Conservation (phyloP, 2,113 vertebrate genomes). For the Recurvirostra avosetta region DNA sequence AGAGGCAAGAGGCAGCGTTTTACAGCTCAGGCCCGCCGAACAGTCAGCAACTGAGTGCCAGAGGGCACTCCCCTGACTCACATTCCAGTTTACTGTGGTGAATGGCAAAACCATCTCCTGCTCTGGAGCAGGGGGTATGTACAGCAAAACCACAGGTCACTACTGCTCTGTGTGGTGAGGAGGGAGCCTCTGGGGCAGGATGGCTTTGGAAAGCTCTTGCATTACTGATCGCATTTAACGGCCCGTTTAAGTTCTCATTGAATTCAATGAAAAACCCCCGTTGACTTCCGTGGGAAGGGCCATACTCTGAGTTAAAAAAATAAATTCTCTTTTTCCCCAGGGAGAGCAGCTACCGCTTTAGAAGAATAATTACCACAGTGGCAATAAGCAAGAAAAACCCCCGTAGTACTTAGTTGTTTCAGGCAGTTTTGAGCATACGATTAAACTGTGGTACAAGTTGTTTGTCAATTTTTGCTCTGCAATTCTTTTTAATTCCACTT, state of each 20-base stretch:
- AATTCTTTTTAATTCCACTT: neutral
- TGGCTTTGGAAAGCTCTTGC: neutral
- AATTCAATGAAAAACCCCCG: neutral
- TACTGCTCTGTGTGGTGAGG: neutral
- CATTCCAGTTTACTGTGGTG: neutral
- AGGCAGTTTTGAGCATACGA: neutral
- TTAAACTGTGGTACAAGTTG: neutral
- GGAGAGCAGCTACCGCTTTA: neutral
- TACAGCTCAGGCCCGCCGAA: neutral
- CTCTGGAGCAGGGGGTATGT: fast-evolving
- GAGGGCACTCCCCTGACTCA: neutral
- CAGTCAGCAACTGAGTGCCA: fast-evolving
- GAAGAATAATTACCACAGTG: neutral
- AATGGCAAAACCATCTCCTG: neutral
- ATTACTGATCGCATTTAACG: neutral
- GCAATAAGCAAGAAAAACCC: neutral
- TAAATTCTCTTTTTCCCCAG: neutral
- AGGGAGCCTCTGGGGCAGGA: neutral
- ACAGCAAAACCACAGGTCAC: fast-evolving
- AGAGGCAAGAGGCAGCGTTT: neutral
- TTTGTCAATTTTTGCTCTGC: slow-evolving; percentile 14
- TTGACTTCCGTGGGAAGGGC: slow-evolving; percentile 7
- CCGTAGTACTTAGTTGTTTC: neutral
- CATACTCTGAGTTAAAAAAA: neutral
- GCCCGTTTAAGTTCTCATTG: neutral